These are phyloP conservation scores for Athrips mouffetella DNA, from an alignment of 2,888 invertebrate genomes.

Conservation along the genomic window DNA sequence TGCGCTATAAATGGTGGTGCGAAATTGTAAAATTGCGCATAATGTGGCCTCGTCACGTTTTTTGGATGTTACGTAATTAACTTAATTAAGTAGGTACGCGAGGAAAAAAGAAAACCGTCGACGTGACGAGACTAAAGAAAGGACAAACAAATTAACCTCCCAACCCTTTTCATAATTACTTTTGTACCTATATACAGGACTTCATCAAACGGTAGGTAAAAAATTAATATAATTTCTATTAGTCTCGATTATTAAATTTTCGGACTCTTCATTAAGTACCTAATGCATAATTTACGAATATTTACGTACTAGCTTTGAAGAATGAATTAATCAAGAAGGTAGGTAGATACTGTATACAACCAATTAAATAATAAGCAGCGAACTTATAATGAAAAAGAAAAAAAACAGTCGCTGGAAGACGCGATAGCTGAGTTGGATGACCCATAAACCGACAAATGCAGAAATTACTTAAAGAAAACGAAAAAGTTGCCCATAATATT, in stretches of 20 bases:
- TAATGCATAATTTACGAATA: no score
- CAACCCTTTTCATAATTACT: slow-evolving; percentile 48
- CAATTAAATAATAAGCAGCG: no score
- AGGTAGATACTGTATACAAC: no score
- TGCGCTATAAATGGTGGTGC: background rate
- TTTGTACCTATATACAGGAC: slow-evolving; percentile 32
- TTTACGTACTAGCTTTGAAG: no score
- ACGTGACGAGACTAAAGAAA: slow-evolving; percentile 52
- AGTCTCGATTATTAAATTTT: no score
- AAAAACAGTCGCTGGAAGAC: no score
- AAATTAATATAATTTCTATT: background rate
- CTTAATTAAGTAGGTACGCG: slow-evolving; percentile 34
- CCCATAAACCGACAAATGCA: background rate
- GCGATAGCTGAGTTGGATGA: no score
- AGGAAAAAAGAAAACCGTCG: slow-evolving; percentile 38
- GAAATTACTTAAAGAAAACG: background rate
- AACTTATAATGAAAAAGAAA: no score
- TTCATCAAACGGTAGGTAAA: slow-evolving; percentile 23
- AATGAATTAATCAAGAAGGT: no score
- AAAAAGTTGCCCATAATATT: background rate
- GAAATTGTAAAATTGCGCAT: slow-evolving; percentile 4
- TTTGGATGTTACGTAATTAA: slow-evolving; percentile 43
- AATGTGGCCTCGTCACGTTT: slow-evolving; percentile 22
- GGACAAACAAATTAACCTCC: slow-evolving; percentile 52
- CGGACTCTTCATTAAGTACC: no score